Evolutionary conservation across 2,113 vertebrate genomes (phyloP).

Genomic region (Hymenochirus boettgeri): DNA sequence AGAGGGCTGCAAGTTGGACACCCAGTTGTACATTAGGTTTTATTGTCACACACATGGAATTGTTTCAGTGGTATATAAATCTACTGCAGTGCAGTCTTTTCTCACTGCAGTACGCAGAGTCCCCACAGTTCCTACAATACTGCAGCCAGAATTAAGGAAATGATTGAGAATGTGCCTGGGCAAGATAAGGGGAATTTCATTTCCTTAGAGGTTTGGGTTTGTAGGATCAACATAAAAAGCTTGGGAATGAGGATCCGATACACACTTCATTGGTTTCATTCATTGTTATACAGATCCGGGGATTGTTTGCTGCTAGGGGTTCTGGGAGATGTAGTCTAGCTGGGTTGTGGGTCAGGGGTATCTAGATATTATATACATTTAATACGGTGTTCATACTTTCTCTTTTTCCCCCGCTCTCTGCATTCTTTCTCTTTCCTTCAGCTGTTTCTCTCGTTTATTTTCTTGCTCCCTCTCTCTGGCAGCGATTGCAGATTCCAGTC

Average conservation of each 20-base stretch:
- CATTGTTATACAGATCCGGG: no score
- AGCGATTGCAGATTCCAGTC: slow-evolving; percentile 74
- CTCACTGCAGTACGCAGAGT: slow-evolving; percentile 34
- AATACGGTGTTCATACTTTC: slow-evolving; percentile 53
- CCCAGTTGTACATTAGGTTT: no score
- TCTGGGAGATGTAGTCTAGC: background rate
- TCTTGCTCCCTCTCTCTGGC: slow-evolving; percentile 69
- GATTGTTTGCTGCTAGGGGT: no score
- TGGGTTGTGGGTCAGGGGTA: background rate
- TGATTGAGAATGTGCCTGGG: slow-evolving; percentile 16
- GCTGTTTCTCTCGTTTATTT: slow-evolving; percentile 64
- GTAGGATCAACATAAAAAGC: no score
- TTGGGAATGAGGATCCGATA: no score
- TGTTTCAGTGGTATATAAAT: slow-evolving; percentile 8
- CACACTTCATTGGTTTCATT: no score
- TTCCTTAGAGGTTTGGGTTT: no score
- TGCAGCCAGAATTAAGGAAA: slow-evolving; percentile 20
- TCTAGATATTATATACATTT: background rate
- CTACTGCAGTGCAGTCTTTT: slow-evolving; percentile 49
- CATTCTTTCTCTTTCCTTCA: slow-evolving; percentile 64
- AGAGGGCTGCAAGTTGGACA: no score
- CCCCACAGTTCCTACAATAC: slow-evolving; percentile 16
- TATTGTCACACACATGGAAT: slow-evolving; percentile 16
- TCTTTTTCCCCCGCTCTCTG: slow-evolving; percentile 71
- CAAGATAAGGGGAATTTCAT: background rate